Percentiles rank a stretch among this genome's conserved stretches.
phyloP scores from a whole-genome alignment of 2,113 vertebrate genomes.

The Charadrius vociferus region DNA sequence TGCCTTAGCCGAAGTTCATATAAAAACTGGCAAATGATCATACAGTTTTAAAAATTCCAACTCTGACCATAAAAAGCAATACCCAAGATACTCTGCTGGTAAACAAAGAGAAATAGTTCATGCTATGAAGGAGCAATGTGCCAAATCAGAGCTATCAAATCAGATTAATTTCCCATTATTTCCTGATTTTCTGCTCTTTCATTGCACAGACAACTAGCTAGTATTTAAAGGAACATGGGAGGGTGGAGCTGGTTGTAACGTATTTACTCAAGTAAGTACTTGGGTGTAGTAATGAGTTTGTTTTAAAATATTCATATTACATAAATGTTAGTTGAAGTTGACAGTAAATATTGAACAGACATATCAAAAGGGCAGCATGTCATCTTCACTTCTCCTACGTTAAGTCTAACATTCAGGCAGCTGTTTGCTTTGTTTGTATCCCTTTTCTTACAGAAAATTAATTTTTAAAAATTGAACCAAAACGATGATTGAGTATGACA shows the following conservation, averaged over 20 bases:
- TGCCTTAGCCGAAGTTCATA: slow-evolving; percentile 32
- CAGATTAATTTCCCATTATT: slow-evolving; percentile 45
- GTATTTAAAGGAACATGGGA: neutral
- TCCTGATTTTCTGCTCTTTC: slow-evolving; percentile 10
- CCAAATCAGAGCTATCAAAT: slow-evolving; percentile 11
- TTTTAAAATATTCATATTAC: slow-evolving; percentile 66
- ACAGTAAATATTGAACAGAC: slow-evolving; percentile 55
- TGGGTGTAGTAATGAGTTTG: slow-evolving; percentile 2
- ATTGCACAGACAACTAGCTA: neutral
- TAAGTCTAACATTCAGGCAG: neutral
- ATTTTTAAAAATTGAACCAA: neutral
- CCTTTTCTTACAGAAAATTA: slow-evolving; percentile 24
- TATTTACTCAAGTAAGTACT: slow-evolving; percentile 55
- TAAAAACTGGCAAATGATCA: slow-evolving; percentile 29
- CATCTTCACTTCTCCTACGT: neutral
- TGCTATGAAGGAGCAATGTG: neutral
- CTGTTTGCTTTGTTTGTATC: neutral
- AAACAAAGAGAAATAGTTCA: slow-evolving; percentile 33
- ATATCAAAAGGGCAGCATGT: slow-evolving; percentile 40
- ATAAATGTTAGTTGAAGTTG: slow-evolving; percentile 54
- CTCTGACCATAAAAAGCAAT: slow-evolving; percentile 8
- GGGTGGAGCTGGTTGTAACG: neutral
- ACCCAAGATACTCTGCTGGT: neutral
- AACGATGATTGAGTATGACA: neutral
- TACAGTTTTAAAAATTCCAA: slow-evolving; percentile 31